A percentile compares a stretch with the other conserved stretches of the same genome.
Conservation (phyloP, 2,888 invertebrate genomes). For the Trichopria drosophilae region DNA sequence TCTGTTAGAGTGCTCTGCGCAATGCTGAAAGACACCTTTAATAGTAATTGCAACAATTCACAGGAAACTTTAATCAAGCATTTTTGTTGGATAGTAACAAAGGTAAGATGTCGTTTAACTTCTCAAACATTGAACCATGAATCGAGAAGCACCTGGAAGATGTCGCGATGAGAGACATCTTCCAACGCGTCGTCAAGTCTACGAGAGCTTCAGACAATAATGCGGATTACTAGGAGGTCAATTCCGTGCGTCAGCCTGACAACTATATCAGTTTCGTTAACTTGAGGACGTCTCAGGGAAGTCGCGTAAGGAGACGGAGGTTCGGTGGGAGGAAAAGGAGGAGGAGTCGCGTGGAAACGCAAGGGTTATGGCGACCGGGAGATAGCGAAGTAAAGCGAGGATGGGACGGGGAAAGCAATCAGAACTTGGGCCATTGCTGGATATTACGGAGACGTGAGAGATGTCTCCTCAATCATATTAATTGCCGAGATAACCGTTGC, state of each 20-base stretch:
- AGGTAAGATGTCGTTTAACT: too few relatives aligned
- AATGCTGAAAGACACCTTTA: too few relatives aligned
- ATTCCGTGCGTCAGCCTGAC: constrained; percentile 1
- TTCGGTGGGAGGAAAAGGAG: constrained; percentile 17
- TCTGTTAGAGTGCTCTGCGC: too few relatives aligned
- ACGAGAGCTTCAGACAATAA: too few relatives aligned
- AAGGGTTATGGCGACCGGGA: constrained; percentile 35
- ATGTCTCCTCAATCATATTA: constrained; percentile 59
- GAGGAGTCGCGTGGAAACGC: constrained; percentile 16
- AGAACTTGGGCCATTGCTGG: constrained; percentile 59
- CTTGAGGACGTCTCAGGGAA: background rate
- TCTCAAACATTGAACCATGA: too few relatives aligned
- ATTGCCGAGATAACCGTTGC: constrained; percentile 58
- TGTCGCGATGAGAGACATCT: too few relatives aligned
- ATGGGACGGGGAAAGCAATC: constrained; percentile 55
- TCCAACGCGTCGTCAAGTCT: too few relatives aligned
- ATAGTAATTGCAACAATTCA: too few relatives aligned
- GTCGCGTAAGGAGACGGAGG: constrained; percentile 1
- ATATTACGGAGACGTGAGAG: constrained; percentile 59
- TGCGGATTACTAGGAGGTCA: constrained; percentile 11
- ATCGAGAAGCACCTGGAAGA: too few relatives aligned
- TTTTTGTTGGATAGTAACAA: too few relatives aligned
- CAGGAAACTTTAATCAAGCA: too few relatives aligned
- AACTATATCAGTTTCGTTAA: constrained; percentile 15
- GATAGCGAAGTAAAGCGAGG: constrained; percentile 26